phyloP scores from a whole-genome alignment of 2,113 vertebrate genomes.

The Athene cunicularia region DNA sequence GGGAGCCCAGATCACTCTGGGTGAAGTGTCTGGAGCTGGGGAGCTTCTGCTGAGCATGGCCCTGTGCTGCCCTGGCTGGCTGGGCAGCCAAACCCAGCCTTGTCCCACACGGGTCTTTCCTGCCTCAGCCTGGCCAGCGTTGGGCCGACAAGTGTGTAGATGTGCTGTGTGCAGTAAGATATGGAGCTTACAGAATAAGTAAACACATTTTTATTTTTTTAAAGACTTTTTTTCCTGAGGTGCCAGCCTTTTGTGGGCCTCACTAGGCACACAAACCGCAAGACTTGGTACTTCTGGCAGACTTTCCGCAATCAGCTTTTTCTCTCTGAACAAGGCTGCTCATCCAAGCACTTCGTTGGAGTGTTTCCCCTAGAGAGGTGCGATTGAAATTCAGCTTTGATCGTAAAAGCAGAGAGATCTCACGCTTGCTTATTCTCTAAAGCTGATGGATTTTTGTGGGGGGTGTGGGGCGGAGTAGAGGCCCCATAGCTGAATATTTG shows the following conservation, averaged over 20 bases:
- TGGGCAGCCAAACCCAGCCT: neutral
- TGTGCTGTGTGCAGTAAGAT: neutral
- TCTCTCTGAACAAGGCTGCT: neutral
- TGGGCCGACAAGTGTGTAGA: accelerated
- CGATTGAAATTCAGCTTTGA: neutral
- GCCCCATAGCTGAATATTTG: neutral
- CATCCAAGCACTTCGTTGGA: neutral
- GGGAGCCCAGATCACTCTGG: neutral
- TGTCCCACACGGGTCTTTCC: neutral
- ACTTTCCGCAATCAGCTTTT: neutral
- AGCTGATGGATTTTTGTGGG: neutral
- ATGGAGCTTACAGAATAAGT: neutral
- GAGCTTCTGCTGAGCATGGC: neutral
- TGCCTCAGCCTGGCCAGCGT: neutral
- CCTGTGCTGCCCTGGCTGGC: neutral
- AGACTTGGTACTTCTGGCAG: neutral
- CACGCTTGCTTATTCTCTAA: neutral
- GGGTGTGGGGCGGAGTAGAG: neutral
- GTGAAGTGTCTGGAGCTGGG: neutral
- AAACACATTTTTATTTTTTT: neutral
- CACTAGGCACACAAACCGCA: neutral
- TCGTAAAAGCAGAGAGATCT: neutral
- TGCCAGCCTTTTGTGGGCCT: neutral
- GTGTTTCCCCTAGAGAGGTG: neutral
- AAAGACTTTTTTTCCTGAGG: neutral